A percentile compares a stretch with the other conserved stretches of the same genome.
These are phyloP conservation scores for Mobula birostris DNA, from an alignment of 2,113 vertebrate genomes.

Conservation along the genomic window DNA sequence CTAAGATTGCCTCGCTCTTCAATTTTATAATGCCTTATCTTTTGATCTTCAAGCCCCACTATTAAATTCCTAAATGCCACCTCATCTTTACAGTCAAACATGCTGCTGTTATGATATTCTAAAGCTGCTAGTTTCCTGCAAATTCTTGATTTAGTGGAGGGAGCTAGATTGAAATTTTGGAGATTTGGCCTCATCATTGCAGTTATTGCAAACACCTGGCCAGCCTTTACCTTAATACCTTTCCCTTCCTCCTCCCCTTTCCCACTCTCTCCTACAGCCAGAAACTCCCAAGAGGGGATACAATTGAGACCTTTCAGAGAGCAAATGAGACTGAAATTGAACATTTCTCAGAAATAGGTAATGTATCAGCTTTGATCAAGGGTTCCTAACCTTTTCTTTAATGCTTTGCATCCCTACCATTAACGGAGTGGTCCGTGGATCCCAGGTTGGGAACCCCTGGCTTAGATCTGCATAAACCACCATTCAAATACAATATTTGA, in stretches of 20 bases:
- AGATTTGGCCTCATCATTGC: background rate
- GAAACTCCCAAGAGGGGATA: background rate
- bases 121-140: slow-evolving; percentile 80
- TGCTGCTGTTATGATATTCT: slow-evolving; percentile 80
- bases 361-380: background rate
- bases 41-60: slow-evolving; percentile 98
- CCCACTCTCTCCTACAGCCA: background rate
- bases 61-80: slow-evolving; percentile 93
- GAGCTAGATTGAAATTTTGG: background rate
- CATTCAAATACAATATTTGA: background rate
- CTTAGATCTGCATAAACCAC: background rate
- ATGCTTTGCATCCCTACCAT: too few relatives aligned
- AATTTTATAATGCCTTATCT: slow-evolving; percentile 94
- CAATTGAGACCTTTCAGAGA: too few relatives aligned
- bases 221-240: background rate
- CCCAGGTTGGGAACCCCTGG: too few relatives aligned
- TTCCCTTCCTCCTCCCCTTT: too few relatives aligned
- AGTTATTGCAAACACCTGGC: background rate
- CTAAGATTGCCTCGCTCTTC: slow-evolving; percentile 89
- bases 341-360: background rate
- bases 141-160: slow-evolving; percentile 43
- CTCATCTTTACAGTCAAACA: slow-evolving; percentile 89
- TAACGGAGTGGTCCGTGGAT: too few relatives aligned
- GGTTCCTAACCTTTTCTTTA: too few relatives aligned
- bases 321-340: background rate